A percentile compares a stretch with the other conserved stretches of the same genome.
phyloP scores from a whole-genome alignment of 2,797 vertebrate genomes.

The Nannoperca australis region DNA sequence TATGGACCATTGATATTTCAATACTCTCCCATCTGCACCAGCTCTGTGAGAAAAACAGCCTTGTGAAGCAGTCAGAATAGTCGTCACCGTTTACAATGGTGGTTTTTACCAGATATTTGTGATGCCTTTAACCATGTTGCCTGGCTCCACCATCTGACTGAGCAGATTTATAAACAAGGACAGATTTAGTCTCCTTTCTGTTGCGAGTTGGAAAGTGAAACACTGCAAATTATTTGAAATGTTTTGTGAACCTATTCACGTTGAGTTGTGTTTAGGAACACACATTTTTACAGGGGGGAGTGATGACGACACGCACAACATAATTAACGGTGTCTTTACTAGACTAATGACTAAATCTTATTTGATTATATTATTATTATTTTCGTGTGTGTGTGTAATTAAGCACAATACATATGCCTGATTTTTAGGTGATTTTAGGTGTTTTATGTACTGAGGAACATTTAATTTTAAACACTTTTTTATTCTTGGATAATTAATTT shows the following conservation, averaged over 20 bases:
- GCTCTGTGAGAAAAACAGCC: slow-evolving; percentile 35
- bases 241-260: not conserved
- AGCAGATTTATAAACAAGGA: slow-evolving; percentile 36
- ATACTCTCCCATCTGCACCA: slow-evolving; percentile 59
- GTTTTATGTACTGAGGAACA: not conserved
- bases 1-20: slow-evolving; percentile 66
- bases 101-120: slow-evolving; percentile 43
- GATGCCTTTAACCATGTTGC: slow-evolving; percentile 14
- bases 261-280: not conserved
- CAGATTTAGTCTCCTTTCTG: not conserved
- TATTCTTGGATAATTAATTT: not conserved
- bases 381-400: not conserved
- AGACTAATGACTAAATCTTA: not conserved
- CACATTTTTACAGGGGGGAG: not conserved
- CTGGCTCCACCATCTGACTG: slow-evolving; percentile 23
- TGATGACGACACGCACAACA: not conserved
- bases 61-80: slow-evolving; percentile 39
- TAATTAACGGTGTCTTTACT: not conserved
- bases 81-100: slow-evolving; percentile 21
- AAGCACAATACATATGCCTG: not conserved
- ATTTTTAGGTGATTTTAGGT: not conserved
- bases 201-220: not conserved
- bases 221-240: not conserved
- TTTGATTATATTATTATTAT: not conserved
- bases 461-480: not conserved